Percentiles rank a stretch among this genome's conserved stretches.
Conservation (phyloP, 2,113 vertebrate species). For the Entelurus aequoreus region DNA sequence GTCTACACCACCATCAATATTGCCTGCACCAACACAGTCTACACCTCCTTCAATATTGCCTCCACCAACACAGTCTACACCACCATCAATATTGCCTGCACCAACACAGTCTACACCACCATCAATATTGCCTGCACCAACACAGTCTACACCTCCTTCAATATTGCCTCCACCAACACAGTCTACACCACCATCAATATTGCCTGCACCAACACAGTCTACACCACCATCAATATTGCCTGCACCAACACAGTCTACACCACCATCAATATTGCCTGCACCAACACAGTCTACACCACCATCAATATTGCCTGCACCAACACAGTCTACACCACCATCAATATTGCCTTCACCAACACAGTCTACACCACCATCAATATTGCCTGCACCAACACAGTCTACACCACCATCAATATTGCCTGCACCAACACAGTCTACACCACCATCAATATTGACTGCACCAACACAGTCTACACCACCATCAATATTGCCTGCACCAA, state of each 20-base stretch:
- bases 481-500: conserved; percentile 25
- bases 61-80: conserved; percentile 3
- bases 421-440: conserved; percentile 4
- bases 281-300: not conserved
- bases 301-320: conserved; percentile 25
- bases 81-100: too few relatives aligned
- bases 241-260: conserved; percentile 4
- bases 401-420: too few relatives aligned
- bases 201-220: conserved; percentile 10
- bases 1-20: too few relatives aligned
- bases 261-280: too few relatives aligned
- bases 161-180: conserved; percentile 16
- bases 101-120: not conserved
- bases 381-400: conserved; percentile 10
- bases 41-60: too few relatives aligned
- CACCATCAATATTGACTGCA: too few relatives aligned
- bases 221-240: too few relatives aligned
- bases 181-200: too few relatives aligned
- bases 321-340: too few relatives aligned
- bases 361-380: too few relatives aligned
- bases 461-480: not conserved
- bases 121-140: conserved; percentile 25
- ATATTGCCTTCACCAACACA: conserved; percentile 16
- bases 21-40: conserved; percentile 10
- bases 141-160: too few relatives aligned